Evolutionary conservation across 2,797 vertebrate species (phyloP), one percentile per base, ranked within the genome.

Genomic region (Sebastes aleutianus): DNA sequence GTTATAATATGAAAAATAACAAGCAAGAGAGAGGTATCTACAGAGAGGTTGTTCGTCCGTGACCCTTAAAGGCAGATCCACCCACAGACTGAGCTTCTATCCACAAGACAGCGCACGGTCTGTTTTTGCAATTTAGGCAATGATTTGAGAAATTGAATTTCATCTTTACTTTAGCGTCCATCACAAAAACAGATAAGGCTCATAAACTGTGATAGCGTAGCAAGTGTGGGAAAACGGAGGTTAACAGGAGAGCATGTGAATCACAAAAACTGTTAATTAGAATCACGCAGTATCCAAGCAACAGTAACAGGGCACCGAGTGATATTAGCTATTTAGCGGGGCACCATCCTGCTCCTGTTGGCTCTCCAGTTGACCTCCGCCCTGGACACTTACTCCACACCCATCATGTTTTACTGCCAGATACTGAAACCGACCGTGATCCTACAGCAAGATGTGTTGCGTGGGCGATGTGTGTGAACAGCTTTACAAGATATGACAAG

Each of bases 251-350:
- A 86, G 78, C 74, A 79, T 76, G 88, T 71, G 79, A 85, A 87
- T 84, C 74, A 76, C 65, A 61, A 82, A 82, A 82, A 86, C 69
- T 77, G 74, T 86, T 93, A 86, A 94, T 93, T 91, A 88, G 84
- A 88, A 85, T 82, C 81, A 82, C 80, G 58, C 54, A 5, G 90
- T 92, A 87, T 88, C 93, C 78, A 92, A 80, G 91, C 90, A 94
- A 93, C 91, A 70, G 84, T 56, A 64, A 29, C 43, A 58, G 70
- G 68, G 24, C 76, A 56, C 63, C 2, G 13, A 47, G 78, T 63
- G 62, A 86, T 84, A 82, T 78, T 54, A 82, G 80, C 77, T 75
- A 32, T 83, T 90, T 84, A 83, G 68, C 0, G 24, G 83, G 75
- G 65, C 70, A 14, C 34, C 85, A 27, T 80, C 61, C 75, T 86